Percentiles rank a stretch among this genome's conserved stretches.
phyloP scores from a whole-genome alignment of 1,140 invertebrate species.

The Trachymyrmex septentrionalis region DNA sequence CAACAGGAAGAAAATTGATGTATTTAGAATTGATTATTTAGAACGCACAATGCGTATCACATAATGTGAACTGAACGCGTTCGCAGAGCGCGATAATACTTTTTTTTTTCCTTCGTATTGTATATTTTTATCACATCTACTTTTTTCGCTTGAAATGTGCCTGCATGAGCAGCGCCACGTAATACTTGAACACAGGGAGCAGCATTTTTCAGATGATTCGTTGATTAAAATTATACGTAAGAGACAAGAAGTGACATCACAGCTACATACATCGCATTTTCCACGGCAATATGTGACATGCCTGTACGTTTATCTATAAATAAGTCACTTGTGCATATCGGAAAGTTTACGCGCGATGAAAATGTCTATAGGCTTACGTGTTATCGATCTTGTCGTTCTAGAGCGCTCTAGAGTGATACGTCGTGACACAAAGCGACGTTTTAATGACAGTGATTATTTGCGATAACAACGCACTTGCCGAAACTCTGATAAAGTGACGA shows the following conservation, averaged over 20 bases:
- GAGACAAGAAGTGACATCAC: background rate
- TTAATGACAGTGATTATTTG: slow-evolving; percentile 39
- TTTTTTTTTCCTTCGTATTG: background rate
- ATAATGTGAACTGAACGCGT: background rate
- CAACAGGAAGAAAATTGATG: background rate
- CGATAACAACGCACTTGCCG: slow-evolving; percentile 39
- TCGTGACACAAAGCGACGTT: slow-evolving; percentile 11
- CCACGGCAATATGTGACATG: background rate
- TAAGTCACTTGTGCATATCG: slow-evolving; percentile 26
- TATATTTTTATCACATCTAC: background rate
- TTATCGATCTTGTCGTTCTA: slow-evolving; percentile 44
- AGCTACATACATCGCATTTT: background rate
- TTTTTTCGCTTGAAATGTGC: background rate
- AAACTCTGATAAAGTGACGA: slow-evolving; percentile 36
- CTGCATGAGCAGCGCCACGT: background rate
- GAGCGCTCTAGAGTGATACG: slow-evolving; percentile 26
- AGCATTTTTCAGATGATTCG: background rate
- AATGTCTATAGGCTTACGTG: slow-evolving; percentile 6
- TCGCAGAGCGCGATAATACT: background rate
- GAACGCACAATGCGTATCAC: background rate
- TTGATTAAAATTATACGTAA: slow-evolving; percentile 16
- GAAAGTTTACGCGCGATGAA: slow-evolving; percentile 33
- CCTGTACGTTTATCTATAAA: slow-evolving; percentile 40
- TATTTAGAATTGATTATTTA: too few species aligned
- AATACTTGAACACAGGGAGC: background rate